A percentile compares a stretch with the other conserved stretches of the same genome.
phyloP scores from a whole-genome alignment of 2,888 invertebrate species.

The Coenonympha arcania region DNA sequence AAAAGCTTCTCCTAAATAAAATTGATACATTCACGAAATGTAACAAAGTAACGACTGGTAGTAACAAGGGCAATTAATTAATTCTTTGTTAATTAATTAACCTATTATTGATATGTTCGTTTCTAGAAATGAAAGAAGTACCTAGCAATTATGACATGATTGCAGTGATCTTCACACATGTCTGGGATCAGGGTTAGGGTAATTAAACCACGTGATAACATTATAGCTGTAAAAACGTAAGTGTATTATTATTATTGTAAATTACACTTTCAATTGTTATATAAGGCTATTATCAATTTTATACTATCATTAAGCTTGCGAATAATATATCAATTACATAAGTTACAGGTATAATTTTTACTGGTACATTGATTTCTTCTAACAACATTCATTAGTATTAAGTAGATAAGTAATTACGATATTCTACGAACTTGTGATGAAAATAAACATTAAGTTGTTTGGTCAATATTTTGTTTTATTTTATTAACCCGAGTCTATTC shows the following conservation, averaged over 20 bases:
- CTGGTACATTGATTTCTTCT: slow-evolving; percentile 38
- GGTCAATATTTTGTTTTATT: slow-evolving; percentile 36
- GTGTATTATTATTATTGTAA: slow-evolving; percentile 39
- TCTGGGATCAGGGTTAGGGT: slow-evolving; percentile 38
- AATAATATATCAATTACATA: too few relatives aligned
- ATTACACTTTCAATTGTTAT: slow-evolving; percentile 42
- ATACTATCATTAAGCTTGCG: too few relatives aligned
- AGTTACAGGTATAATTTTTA: too few relatives aligned
- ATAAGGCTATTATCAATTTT: slow-evolving; percentile 52
- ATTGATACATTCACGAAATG: too few relatives aligned
- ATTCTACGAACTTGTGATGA: slow-evolving; percentile 60
- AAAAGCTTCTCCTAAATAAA: too few relatives aligned
- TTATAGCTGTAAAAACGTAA: slow-evolving; percentile 49
- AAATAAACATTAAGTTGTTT: slow-evolving; percentile 61
- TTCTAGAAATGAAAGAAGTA: too few relatives aligned
- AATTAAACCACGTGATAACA: slow-evolving; percentile 67
- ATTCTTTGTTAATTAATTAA: too few relatives aligned
- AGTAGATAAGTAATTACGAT: slow-evolving; percentile 35
- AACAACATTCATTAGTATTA: slow-evolving; percentile 36
- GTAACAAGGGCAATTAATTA: too few relatives aligned
- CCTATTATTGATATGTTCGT: too few relatives aligned
- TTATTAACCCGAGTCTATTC: background rate
- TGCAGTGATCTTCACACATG: too few relatives aligned
- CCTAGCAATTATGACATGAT: too few relatives aligned
- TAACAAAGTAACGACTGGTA: too few relatives aligned